Evolutionary conservation across 2,113 vertebrate genomes (phyloP).

Genomic region (Lasiurus cinereus): DNA sequence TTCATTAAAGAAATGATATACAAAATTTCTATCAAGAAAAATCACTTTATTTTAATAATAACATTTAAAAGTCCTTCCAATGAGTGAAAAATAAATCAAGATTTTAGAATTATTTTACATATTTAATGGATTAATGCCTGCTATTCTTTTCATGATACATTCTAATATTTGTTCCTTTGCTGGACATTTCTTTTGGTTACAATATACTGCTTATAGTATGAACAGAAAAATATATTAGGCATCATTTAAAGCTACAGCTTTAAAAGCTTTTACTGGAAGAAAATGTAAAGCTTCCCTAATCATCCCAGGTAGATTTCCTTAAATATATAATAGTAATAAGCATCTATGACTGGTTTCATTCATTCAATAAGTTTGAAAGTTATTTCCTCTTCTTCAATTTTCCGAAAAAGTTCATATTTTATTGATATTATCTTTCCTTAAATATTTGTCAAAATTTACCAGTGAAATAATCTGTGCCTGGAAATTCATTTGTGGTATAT

Average conservation of each 20-base stretch:
- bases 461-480: background rate
- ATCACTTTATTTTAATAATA: conserved; percentile 72
- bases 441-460: background rate
- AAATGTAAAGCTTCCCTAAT: background rate
- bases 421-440: background rate
- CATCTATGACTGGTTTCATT: background rate
- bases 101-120: background rate
- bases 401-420: background rate
- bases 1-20: conserved; percentile 79
- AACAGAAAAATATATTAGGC: background rate
- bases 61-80: conserved; percentile 66
- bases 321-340: background rate
- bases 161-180: conserved; percentile 17
- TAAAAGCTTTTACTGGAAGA: background rate
- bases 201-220: background rate
- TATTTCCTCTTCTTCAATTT: conserved; percentile 9
- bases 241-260: background rate
- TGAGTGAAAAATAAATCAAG: conserved; percentile 44
- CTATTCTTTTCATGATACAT: background rate
- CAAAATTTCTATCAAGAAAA: conserved; percentile 81
- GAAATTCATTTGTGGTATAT: background rate
- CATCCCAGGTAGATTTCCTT: background rate
- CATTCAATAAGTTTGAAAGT: background rate
- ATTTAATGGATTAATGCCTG: background rate
- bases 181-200: background rate